Percentiles rank a stretch among this genome's conserved stretches.
Evolutionary conservation across 2,888 invertebrate species (phyloP).

Genomic region (Lasiommata megera): DNA sequence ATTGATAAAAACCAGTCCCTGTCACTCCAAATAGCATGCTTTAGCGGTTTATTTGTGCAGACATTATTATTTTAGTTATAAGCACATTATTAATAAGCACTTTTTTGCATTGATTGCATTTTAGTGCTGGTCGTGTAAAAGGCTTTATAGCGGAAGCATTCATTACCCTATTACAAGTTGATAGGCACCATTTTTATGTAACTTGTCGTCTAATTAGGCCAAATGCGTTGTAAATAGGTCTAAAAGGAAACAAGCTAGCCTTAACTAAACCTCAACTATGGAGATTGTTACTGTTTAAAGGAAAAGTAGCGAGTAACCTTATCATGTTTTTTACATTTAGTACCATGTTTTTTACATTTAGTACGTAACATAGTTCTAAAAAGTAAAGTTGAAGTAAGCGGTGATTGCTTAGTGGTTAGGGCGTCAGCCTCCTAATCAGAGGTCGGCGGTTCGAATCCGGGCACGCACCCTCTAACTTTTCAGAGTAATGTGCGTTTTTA

Average conservation of each 20-base stretch:
- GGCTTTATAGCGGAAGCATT: background rate
- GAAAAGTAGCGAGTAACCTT: background rate
- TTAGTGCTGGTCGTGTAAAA: too few relatives aligned
- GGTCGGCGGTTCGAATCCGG: too few relatives aligned
- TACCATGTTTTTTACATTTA: too few relatives aligned
- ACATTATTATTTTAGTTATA: background rate
- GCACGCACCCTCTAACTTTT: too few relatives aligned
- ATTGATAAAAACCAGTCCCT: background rate
- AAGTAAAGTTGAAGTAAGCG: too few relatives aligned
- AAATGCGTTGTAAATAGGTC: background rate
- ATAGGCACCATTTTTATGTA: background rate
- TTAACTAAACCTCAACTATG: background rate
- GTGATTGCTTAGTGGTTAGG: too few relatives aligned
- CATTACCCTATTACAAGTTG: background rate
- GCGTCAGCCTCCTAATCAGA: too few relatives aligned
- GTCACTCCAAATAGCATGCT: slow-evolving; percentile 3
- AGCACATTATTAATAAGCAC: background rate
- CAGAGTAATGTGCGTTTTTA: too few relatives aligned
- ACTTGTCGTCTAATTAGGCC: slow-evolving; percentile 1
- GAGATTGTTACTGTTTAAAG: background rate
- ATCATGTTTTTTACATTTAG: too few relatives aligned
- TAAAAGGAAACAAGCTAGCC: background rate
- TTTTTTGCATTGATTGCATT: background rate
- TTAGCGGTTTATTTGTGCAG: too few relatives aligned
- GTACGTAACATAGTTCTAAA: too few relatives aligned